A percentile compares a stretch with the other conserved stretches of the same genome.
These are phyloP conservation scores for Diglossa cyanea DNA, from an alignment of 2,797 vertebrate genomes.

Conservation along the genomic window DNA sequence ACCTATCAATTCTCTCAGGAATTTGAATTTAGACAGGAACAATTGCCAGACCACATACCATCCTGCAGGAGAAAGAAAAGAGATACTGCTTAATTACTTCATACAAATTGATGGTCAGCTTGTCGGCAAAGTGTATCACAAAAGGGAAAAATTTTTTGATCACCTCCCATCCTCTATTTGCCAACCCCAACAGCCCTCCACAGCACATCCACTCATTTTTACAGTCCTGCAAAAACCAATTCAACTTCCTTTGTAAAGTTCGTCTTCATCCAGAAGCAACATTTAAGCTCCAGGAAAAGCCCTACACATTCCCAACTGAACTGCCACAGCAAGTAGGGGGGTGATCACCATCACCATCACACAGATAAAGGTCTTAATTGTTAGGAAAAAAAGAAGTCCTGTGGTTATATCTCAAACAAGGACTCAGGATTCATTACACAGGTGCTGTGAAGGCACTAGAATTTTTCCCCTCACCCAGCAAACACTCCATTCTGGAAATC, in stretches of 20 bases:
- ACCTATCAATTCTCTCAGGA: slow-evolving; percentile 93
- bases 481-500: background rate
- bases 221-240: background rate
- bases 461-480: background rate
- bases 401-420: background rate
- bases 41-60: slow-evolving; percentile 99
- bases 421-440: background rate
- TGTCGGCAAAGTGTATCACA: background rate
- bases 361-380: background rate
- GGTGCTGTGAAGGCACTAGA: background rate
- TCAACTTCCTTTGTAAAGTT: background rate
- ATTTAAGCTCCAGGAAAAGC: background rate
- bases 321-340: background rate
- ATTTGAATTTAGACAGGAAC: slow-evolving; percentile 98
- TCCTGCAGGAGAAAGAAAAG: slow-evolving; percentile 75
- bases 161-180: background rate
- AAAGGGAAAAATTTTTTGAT: background rate
- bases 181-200: background rate
- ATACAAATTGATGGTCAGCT: background rate
- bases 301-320: background rate
- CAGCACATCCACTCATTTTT: background rate
- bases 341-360: background rate
- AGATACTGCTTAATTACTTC: background rate
- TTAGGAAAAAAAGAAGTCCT: background rate
- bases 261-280: background rate